phyloP scores from a whole-genome alignment of 1,140 invertebrate species.

The Drosophila micromelanica region DNA sequence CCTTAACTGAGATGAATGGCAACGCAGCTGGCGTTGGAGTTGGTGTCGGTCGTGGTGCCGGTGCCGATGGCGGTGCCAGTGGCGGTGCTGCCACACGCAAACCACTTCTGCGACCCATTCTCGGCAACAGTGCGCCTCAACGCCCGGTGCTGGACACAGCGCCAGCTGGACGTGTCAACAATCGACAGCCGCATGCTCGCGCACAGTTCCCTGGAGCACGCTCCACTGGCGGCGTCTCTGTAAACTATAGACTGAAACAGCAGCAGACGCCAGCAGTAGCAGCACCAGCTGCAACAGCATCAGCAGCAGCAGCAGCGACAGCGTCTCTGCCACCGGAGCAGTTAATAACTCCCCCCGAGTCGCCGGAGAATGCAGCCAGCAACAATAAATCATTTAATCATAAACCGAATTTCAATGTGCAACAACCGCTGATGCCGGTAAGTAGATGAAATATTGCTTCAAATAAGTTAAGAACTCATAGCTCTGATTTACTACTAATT shows the following conservation, averaged over 20 bases:
- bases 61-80: neutral
- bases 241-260: conserved; percentile 64
- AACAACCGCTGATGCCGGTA: conserved; percentile 3
- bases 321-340: neutral
- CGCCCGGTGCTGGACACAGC: conserved; percentile 6
- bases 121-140: conserved; percentile 59
- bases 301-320: neutral
- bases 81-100: conserved; percentile 32
- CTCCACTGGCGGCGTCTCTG: conserved; percentile 34
- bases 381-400: neutral
- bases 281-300: neutral
- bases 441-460: neutral
- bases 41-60: neutral
- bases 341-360: conserved; percentile 54
- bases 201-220: conserved; percentile 8
- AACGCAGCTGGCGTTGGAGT: conserved; percentile 15
- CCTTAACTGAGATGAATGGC: conserved; percentile 21
- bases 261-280: conserved; percentile 19
- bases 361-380: conserved; percentile 39
- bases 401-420: neutral
- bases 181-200: conserved; percentile 34
- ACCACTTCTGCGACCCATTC: conserved; percentile 54
- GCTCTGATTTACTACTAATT: too few species aligned
- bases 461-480: too few species aligned
- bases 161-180: neutral